These are phyloP conservation scores for Panagrolaimus sp. DNA, from an alignment of 1,140 invertebrate species.

Conservation along the genomic window DNA sequence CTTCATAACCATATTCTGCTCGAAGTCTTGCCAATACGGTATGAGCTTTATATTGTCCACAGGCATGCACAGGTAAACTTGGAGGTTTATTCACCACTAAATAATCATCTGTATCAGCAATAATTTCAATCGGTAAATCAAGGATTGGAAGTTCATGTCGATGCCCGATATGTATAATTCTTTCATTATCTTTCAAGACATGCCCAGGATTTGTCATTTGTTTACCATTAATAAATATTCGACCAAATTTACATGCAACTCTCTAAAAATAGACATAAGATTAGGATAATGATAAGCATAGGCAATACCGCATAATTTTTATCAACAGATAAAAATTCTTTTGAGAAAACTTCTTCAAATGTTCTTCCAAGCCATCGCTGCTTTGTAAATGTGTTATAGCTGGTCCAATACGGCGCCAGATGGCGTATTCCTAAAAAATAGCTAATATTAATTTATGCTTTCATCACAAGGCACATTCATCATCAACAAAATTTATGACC, in stretches of 20 bases:
- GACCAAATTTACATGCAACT: constrained; percentile 79
- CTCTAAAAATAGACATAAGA: constrained; percentile 64
- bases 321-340: constrained; percentile 71
- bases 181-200: constrained; percentile 83
- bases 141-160: constrained; percentile 53
- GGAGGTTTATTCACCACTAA: constrained; percentile 99
- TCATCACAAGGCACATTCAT: neutral
- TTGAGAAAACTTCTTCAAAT: constrained; percentile 83
- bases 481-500: constrained; percentile 2
- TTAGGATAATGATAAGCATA: too few relatives aligned
- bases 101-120: constrained; percentile 93
- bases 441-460: neutral
- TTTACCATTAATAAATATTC: constrained; percentile 87
- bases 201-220: constrained; percentile 78
- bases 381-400: constrained; percentile 92
- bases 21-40: constrained; percentile 48
- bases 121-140: constrained; percentile 64
- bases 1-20: constrained; percentile 32
- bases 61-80: constrained; percentile 86
- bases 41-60: constrained; percentile 62
- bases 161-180: constrained; percentile 83
- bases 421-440: constrained; percentile 76
- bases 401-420: constrained; percentile 96
- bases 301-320: constrained; percentile 37
- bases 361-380: constrained; percentile 91